phyloP scores from a whole-genome alignment of 2,113 vertebrate genomes.

The Tetrao urogallus region DNA sequence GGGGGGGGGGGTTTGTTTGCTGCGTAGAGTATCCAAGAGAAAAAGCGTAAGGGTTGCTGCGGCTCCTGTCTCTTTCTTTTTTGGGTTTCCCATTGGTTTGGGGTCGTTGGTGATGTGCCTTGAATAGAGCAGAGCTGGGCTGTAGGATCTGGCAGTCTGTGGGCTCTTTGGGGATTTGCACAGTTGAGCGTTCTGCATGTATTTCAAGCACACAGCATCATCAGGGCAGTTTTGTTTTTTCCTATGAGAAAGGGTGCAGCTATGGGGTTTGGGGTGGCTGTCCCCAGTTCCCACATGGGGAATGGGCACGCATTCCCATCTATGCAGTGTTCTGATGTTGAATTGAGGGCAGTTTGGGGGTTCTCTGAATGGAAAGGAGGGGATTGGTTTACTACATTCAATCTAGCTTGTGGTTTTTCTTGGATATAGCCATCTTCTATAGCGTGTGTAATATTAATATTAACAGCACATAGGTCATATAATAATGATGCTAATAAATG shows the following conservation, averaged over 20 bases:
- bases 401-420: no score
- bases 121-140: neutral
- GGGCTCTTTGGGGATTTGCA: neutral
- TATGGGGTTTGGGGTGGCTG: neutral
- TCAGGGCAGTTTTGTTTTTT: no score
- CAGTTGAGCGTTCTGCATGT: neutral
- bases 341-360: neutral
- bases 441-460: neutral
- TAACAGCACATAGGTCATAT: no score
- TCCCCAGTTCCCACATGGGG: neutral
- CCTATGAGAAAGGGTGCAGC: neutral
- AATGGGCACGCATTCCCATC: neutral
- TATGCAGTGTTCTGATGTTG: no score
- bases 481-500: no score
- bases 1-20: neutral
- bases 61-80: neutral
- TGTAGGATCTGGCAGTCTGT: neutral
- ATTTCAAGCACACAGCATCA: neutral
- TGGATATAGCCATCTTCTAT: neutral
- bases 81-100: neutral
- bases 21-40: conserved; percentile 11
- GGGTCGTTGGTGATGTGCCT: neutral
- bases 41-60: neutral
- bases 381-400: no score
- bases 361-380: neutral